Base-by-base conservation (phyloP, 2,888 invertebrate species). In the Rhyacophila evoluta region DNA sequence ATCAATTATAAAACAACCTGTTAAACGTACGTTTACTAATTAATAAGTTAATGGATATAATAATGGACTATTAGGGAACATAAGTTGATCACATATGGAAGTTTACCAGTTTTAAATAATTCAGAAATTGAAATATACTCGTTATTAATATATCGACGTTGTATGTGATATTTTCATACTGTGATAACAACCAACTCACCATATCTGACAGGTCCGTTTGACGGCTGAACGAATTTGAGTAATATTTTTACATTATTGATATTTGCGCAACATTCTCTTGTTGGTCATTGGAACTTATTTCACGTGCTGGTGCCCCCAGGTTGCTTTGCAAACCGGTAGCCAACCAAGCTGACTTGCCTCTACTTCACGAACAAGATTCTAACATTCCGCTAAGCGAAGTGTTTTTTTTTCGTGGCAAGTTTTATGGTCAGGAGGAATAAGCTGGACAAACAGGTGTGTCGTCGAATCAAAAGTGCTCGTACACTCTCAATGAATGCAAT, bases 391-490 rank as follows among this genome's bases (percentile, higher is more conserved):
- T 55, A 25, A 55, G 55, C 12, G 55, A 19, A 19, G 55, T 55
- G 15, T 55, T 55, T 38, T 55, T 55, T 55, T 38, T 55, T 55
- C 19, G 19, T 33, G 25, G 15, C 55, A 55, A 25, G 55, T 19
- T 55, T 4, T 55, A 55, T 55, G 55, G 55, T 55, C 55, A 10
- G 55, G 55, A 55, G 55, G 55, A 55, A 55, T 55, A 55, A n/a
- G 55, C 55, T 55, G 55, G 55, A 55, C 55, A 55, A 55, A 55
- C 55, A 55, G 19, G 55, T 55, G 55, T 55, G 25, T 55, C 25
- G 55, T 55, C 25, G 55, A 55, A 25, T 55, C 55, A 55, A 55
- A 55, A 25, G 55, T 55, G 55, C 55, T 8, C 8, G 55, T 55
- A 55, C 55, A 5, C 8, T 39, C 55, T 6, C 2, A 8, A 8